Evolutionary conservation across 2,888 invertebrate genomes (phyloP).

Genomic region (Rotaria magnacalcarata): DNA sequence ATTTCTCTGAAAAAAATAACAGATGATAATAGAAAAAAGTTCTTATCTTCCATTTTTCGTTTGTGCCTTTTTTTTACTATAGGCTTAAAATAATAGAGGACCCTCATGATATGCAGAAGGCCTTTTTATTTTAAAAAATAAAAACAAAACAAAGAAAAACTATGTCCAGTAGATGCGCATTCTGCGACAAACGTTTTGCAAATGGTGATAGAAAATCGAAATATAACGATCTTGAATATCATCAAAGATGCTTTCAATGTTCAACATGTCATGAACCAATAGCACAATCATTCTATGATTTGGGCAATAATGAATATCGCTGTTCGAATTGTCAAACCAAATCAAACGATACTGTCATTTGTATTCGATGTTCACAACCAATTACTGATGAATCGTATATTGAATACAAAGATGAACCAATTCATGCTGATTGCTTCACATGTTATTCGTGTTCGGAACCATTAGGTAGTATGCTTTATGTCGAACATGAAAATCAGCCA

Average conservation of each 20-base stretch:
- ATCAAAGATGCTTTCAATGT: slow-evolving; percentile 2
- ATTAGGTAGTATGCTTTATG: slow-evolving; percentile 18
- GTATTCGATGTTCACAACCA: background rate
- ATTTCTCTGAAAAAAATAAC: slow-evolving; percentile 10
- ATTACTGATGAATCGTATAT: background rate
- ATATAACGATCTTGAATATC: slow-evolving; percentile 20
- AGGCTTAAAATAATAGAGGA: background rate
- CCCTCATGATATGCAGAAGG: background rate
- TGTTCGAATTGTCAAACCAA: background rate
- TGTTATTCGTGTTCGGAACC: background rate
- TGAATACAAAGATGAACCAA: background rate
- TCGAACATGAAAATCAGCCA: slow-evolving; percentile 9
- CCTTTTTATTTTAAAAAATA: background rate
- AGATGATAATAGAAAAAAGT: background rate
- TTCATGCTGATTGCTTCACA: background rate
- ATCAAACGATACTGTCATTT: background rate
- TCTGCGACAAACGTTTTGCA: background rate
- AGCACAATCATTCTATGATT: slow-evolving; percentile 2
- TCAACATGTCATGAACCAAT: background rate
- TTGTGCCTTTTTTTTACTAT: background rate
- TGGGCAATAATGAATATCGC: background rate
- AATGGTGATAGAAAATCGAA: slow-evolving; percentile 13
- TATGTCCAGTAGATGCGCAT: background rate
- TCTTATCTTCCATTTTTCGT: background rate
- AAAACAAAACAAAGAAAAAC: background rate